Evolutionary conservation across 2,797 vertebrate genomes (phyloP).

Genomic region (Orientallactaga sibirica): DNA sequence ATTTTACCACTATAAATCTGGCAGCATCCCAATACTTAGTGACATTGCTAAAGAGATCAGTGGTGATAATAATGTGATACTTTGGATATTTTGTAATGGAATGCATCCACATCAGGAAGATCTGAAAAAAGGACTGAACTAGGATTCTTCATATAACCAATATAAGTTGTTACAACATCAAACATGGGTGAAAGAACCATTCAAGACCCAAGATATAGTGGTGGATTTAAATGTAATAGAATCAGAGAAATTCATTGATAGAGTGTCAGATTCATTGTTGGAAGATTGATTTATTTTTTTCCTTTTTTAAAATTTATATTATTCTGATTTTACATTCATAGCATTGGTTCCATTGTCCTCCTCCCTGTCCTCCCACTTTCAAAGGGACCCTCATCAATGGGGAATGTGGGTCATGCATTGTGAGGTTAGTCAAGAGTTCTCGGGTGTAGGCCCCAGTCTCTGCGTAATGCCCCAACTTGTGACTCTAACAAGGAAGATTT

Average conservation of each 20-base stretch:
- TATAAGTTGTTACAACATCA: background rate
- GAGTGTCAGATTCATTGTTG: background rate
- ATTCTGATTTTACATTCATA: no score
- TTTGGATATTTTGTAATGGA: conserved; percentile 1
- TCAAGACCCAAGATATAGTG: background rate
- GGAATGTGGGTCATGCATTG: no score
- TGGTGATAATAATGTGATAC: background rate
- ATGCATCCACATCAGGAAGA: conserved; percentile 26
- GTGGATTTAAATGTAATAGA: background rate
- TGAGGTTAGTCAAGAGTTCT: no score
- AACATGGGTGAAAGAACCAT: background rate
- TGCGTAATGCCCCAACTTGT: no score
- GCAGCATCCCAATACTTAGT: background rate
- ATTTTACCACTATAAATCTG: background rate
- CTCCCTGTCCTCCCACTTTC: no score
- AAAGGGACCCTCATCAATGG: no score
- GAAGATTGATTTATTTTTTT: background rate
- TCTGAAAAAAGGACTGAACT: background rate
- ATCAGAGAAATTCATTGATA: background rate
- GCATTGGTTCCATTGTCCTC: no score
- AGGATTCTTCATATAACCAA: conserved; percentile 2
- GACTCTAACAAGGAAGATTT: no score
- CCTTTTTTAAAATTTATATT: no score
- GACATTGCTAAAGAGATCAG: conserved; percentile 4
- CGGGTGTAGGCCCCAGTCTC: no score